Evolutionary conservation across 2,113 vertebrate genomes (phyloP).

Genomic region (Sciurus niger): DNA sequence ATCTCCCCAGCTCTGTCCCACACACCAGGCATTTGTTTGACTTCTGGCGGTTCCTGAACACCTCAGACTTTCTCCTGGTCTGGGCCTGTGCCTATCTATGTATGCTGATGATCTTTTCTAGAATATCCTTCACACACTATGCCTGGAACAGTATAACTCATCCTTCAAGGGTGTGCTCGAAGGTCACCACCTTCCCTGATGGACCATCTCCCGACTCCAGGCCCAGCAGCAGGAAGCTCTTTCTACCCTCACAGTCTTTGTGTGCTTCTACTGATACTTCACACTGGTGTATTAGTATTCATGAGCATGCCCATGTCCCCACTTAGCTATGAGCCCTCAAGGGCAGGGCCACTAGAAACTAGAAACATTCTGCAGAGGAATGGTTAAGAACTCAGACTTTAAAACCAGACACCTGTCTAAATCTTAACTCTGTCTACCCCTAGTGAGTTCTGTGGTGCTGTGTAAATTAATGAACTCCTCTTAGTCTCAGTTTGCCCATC

Average conservation of each 20-base stretch:
- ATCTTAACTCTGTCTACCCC: neutral
- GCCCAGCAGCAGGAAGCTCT: neutral
- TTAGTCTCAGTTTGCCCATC: neutral
- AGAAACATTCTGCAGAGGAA: neutral
- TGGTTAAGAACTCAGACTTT: neutral
- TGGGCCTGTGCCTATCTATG: neutral
- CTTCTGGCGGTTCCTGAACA: neutral
- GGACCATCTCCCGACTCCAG: neutral
- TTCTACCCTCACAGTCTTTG: neutral
- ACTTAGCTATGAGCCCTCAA: neutral
- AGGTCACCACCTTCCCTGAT: neutral
- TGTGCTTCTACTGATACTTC: neutral
- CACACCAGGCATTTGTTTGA: neutral
- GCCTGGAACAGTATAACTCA: neutral
- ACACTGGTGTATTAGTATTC: neutral
- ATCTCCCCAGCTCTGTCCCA: neutral
- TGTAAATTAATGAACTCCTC: neutral
- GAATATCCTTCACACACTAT: neutral
- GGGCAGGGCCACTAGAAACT: neutral
- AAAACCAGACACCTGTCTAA: neutral
- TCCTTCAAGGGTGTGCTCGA: neutral
- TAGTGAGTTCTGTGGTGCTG: neutral
- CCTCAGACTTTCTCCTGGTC: neutral
- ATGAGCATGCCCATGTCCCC: rapidly evolving
- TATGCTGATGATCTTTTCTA: neutral